These are phyloP conservation scores for Parnassius orleans DNA, from an alignment of 2,888 invertebrate species.

Conservation along the genomic window DNA sequence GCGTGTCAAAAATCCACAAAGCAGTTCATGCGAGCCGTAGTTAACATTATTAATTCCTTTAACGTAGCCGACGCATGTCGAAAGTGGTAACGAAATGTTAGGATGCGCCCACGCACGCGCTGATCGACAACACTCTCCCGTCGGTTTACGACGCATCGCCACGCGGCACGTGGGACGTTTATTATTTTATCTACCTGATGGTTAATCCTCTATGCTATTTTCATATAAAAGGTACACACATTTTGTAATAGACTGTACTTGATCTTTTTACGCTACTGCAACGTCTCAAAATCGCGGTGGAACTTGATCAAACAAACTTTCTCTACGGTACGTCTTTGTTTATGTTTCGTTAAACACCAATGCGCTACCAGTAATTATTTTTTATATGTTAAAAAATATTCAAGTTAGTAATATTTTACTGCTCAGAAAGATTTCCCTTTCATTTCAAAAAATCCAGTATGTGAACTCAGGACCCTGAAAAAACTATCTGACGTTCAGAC, in stretches of 20 bases:
- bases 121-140: constrained; percentile 31
- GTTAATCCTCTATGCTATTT: constrained; percentile 64
- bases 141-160: constrained; percentile 37
- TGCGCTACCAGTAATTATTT: constrained; percentile 5
- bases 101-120: constrained; percentile 56
- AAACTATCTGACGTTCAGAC: no score
- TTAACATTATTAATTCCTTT: neutral
- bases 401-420: neutral
- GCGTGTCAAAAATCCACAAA: neutral
- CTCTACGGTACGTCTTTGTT: constrained; percentile 5
- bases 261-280: constrained; percentile 9
- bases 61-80: constrained; percentile 29
- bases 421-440: neutral
- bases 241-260: constrained; percentile 46
- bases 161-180: constrained; percentile 69
- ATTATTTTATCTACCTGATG: constrained; percentile 68
- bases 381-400: neutral
- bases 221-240: constrained; percentile 53
- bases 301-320: constrained; percentile 18
- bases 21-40: constrained; percentile 4
- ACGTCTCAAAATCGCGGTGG: constrained; percentile 4
- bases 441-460: neutral
- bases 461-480: neutral
- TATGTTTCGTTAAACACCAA: neutral
- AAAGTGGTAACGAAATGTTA: constrained; percentile 65